Evolutionary conservation across 2,888 invertebrate genomes (phyloP), one percentile per base, ranked within the genome.

Genomic region (Thelaira solivaga): DNA sequence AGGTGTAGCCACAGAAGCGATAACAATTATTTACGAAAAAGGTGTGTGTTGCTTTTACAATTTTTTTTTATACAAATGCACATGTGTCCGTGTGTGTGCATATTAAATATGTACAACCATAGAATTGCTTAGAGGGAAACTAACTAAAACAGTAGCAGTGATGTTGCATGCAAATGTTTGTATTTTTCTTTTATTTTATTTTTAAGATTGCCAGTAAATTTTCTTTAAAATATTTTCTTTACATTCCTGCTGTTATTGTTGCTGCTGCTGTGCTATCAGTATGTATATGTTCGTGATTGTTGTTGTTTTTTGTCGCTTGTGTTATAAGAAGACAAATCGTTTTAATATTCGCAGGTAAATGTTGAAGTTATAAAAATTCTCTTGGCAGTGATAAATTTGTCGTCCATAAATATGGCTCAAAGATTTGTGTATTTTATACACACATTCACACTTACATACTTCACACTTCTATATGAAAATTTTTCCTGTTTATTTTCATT

Each of bases 311-410:
- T 65, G 49, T 65, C 41, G 41, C 41, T 34, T 51, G 65, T 51
- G 18, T 43, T 53, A 13, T 55, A 73, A 73, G 67, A 73, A 77
- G 76, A 77, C 76, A 77, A 77, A 77, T 77, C 47, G 73, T 77
- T 77, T 77, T 77, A 77, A 77, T 77, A 77, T 77, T 77, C 73
- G 49, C 73, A 73, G 76, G 76, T 77, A 77, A 77, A 77, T 73
- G 72, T 68, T 68, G 26, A 67, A 62, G 55, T 62, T 51, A 73
- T 16, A 62, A 64, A 67, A 68, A 73, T 73, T 77, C 68, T 57
- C 68, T 43, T 73, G 68, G 62, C 76, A 77, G 68, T 77, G 73
- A 77, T 73, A 77, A 77, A 77, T 77, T 73, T 57, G 68, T 62
- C 73, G 47, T 64, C 73, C 73, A 73, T 73, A 73, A 73, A 73